Evolutionary conservation across 2,797 vertebrate species (phyloP).

Genomic region (Clarias fuscus): DNA sequence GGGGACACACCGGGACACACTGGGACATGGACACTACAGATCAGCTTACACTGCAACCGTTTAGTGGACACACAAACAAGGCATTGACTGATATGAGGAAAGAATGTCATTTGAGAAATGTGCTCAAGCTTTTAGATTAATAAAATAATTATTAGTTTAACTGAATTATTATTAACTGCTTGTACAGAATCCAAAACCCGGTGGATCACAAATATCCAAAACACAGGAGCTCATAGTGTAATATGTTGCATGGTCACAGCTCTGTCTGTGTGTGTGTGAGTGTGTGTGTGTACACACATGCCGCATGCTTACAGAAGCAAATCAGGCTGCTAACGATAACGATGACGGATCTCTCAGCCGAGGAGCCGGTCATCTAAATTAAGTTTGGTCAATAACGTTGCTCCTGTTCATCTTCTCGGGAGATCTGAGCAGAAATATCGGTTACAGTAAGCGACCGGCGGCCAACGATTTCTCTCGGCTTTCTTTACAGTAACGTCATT

Average conservation of each 20-base stretch:
- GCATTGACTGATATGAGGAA: neutral
- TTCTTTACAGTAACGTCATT: conserved; percentile 64
- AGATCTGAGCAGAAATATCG: conserved; percentile 77
- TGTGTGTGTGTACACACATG: neutral
- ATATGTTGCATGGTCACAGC: neutral
- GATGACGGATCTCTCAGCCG: conserved; percentile 68
- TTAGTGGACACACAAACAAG: neutral
- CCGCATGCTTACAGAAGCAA: conserved; percentile 39
- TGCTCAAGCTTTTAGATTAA: neutral
- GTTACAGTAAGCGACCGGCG: conserved; percentile 76
- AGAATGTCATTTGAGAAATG: neutral
- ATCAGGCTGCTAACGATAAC: conserved; percentile 65
- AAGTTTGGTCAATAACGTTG: conserved; percentile 81
- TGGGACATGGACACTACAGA: too few species aligned
- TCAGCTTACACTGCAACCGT: too few species aligned
- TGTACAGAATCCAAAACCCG: neutral
- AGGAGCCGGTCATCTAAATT: conserved; percentile 73
- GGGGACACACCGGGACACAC: too few species aligned
- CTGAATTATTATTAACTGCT: neutral
- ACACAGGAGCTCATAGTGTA: neutral
- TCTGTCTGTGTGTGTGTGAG: conserved; percentile 6
- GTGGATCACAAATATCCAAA: neutral
- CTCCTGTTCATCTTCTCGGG: conserved; percentile 75
- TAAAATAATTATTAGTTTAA: neutral
- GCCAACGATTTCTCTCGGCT: conserved; percentile 73